A percentile compares a stretch with the other conserved stretches of the same genome.
Conservation (phyloP, 2,888 invertebrate species). For the Ashinkailepas kermadecensis region DNA sequence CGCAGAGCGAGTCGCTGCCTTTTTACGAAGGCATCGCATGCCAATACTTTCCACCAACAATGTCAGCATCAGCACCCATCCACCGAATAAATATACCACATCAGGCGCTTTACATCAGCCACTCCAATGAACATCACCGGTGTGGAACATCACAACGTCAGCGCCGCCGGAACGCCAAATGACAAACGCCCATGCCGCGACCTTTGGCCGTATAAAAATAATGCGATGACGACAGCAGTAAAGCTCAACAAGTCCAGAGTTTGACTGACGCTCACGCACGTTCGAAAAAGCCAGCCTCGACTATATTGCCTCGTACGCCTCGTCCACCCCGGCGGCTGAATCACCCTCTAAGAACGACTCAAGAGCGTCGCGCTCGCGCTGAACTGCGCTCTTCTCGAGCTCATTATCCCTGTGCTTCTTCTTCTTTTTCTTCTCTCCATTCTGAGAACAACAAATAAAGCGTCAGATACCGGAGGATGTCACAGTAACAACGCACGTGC, state of each 20-base stretch:
- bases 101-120: too few species aligned
- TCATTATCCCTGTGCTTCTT: slow-evolving; percentile 2
- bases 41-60: too few species aligned
- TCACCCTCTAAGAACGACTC: background rate
- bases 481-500: too few species aligned
- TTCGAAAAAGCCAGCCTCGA: background rate
- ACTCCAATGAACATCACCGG: too few species aligned
- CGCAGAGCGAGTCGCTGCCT: too few species aligned
- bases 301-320: slow-evolving; percentile 12
- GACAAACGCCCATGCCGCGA: background rate
- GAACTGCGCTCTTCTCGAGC: background rate
- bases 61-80: too few species aligned
- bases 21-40: too few species aligned
- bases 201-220: background rate
- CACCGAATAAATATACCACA: too few species aligned
- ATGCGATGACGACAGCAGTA: background rate
- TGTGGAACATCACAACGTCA: too few species aligned
- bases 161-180: background rate
- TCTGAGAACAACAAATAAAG: background rate
- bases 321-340: background rate
- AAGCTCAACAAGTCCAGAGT: background rate
- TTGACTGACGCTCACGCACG: background rate
- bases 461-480: too few species aligned
- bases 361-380: background rate
- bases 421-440: slow-evolving; percentile 18